Evolutionary conservation across 2,797 vertebrate genomes (phyloP).

Genomic region (Eremophila alpestris): DNA sequence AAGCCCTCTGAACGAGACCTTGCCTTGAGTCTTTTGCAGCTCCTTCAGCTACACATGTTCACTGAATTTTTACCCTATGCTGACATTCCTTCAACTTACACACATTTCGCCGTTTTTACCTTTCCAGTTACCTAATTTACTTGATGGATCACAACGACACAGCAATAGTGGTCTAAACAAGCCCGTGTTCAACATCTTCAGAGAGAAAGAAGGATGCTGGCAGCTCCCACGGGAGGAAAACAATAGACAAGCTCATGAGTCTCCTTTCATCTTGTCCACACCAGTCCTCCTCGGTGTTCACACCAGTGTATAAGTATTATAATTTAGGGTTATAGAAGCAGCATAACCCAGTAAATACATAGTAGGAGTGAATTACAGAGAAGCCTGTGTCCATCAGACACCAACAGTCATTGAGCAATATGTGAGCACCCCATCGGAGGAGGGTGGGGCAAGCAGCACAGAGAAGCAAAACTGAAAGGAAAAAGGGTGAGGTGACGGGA

Average conservation of each 20-base stretch:
- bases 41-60: not conserved
- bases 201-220: not conserved
- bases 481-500: not conserved
- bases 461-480: slow-evolving; percentile 29
- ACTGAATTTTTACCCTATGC: not conserved
- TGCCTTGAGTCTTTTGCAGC: not conserved
- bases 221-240: not conserved
- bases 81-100: not conserved
- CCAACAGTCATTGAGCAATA: not conserved
- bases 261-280: not conserved
- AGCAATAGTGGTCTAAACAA: not conserved
- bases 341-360: not conserved
- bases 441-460: not conserved
- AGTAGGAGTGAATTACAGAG: not conserved
- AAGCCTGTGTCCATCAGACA: not conserved
- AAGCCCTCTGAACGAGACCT: not conserved
- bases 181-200: not conserved
- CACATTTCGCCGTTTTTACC: not conserved
- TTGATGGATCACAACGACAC: not conserved
- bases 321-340: not conserved
- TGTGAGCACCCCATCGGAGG: not conserved
- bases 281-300: not conserved
- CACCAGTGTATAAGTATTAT: not conserved
- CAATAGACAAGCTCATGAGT: not conserved
- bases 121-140: not conserved